These are phyloP conservation scores for Pseudolaguvia tuberculata DNA, from an alignment of 2,113 vertebrate genomes.

Conservation along the genomic window DNA sequence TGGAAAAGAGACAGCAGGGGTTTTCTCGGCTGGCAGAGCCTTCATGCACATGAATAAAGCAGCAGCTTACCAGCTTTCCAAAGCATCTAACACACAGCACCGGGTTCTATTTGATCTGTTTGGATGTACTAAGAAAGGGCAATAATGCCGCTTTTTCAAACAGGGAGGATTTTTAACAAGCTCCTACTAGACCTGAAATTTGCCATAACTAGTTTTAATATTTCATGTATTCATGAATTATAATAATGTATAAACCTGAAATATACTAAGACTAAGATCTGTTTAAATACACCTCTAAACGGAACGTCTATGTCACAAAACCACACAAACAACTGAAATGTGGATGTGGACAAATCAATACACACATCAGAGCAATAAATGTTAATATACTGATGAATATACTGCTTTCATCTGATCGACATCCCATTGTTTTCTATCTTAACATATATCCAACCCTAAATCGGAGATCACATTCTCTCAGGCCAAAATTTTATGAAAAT, in stretches of 20 bases:
- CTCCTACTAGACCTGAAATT: slow-evolving; percentile 64
- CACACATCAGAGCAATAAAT: neutral
- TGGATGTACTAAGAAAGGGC: slow-evolving; percentile 70
- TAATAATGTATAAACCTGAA: neutral
- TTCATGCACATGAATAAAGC: slow-evolving; percentile 79
- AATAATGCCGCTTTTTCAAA: slow-evolving; percentile 65
- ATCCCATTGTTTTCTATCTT: neutral
- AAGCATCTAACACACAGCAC: slow-evolving; percentile 71
- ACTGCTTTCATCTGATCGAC: neutral
- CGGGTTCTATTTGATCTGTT: slow-evolving; percentile 66
- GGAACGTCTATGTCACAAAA: too few relatives aligned
- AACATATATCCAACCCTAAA: slow-evolving; percentile 13
- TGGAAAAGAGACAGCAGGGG: slow-evolving; percentile 68
- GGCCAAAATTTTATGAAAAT: neutral
- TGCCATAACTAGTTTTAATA: slow-evolving; percentile 57
- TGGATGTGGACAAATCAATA: neutral
- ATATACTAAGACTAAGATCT: neutral
- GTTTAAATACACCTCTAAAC: neutral
- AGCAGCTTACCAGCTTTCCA: slow-evolving; percentile 73
- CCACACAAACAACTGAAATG: too few relatives aligned
- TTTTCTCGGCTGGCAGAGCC: slow-evolving; percentile 70
- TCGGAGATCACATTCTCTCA: neutral
- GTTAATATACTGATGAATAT: neutral
- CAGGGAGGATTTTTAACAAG: slow-evolving; percentile 56
- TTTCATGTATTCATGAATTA: too few relatives aligned